Evolutionary conservation across 37 sponge, comb jelly and placozoan species (phyloP).

Genomic region (Aplysina aerophoba): DNA sequence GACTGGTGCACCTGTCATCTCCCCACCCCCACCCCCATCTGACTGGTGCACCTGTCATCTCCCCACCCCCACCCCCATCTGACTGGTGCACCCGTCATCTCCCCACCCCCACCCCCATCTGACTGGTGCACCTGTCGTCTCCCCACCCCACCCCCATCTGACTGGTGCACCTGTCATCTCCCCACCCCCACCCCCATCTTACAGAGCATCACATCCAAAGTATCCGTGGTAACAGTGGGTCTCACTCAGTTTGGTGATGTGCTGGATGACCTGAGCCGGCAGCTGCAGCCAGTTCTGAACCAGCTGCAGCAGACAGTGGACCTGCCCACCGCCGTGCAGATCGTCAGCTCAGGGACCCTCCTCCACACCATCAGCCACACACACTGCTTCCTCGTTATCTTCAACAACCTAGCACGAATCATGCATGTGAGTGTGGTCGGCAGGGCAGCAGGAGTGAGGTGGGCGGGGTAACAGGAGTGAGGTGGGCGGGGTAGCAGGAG

Average conservation of each 20-base stretch:
- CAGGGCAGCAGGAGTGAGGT: neutral
- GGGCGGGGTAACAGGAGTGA: too few species aligned
- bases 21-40: too few species aligned
- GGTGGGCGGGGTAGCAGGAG: too few species aligned
- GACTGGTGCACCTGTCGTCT: too few species aligned
- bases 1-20: too few species aligned
- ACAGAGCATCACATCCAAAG: constrained; percentile 13
- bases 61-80: too few species aligned
- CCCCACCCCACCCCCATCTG: too few species aligned
- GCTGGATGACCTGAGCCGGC: constrained; percentile 3
- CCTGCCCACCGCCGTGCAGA: neutral
- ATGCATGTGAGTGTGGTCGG: constrained; percentile 24
- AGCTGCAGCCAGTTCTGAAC: neutral
- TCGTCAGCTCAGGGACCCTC: neutral
- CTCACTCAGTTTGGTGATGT: neutral
- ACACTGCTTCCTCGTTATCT: constrained; percentile 28
- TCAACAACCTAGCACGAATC: neutral
- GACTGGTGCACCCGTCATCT: too few species aligned
- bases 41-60: too few species aligned
- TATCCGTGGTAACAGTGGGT: constrained; percentile 21
- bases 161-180: neutral
- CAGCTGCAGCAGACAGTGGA: neutral
- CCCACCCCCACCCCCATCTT: neutral
- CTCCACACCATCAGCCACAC: constrained; percentile 11
- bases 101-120: too few species aligned